Evolutionary conservation across 2,888 invertebrate genomes (phyloP), one percentile per base, ranked within the genome.

Genomic region (Minunthozetes semirufus): DNA sequence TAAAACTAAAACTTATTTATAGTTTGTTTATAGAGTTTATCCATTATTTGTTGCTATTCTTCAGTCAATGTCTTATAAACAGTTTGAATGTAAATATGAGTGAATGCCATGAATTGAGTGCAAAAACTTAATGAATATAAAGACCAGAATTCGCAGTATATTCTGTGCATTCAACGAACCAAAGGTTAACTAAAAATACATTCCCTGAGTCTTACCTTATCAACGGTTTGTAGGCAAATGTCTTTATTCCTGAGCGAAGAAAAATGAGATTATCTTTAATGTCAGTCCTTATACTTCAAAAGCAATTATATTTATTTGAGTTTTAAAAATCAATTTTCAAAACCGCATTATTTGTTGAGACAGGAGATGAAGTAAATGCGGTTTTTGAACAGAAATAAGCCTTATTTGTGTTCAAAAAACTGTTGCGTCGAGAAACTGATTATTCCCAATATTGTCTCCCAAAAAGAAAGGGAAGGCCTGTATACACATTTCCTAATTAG

Each of bases 241-340:
- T 29, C 42, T 66, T 66, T 66, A 38, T 66, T 27, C 17, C 27
- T 29, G 22, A 9, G 66, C 27, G 2, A 3, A 63, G 2, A 38
- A 66, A 66, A 66, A 66, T 66, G 13, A 66, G 66, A 42, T 66
- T 66, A 66, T 29, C 66, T 66, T 66, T 42, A 15, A 66, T 38
- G 66, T 22, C 66, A 66, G 38, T 66, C 29, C 42, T 66, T 42
- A 42, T 38, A 66, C 33, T 66, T 66, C 38, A 42, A 66, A 61
- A 19, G 42, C 19, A 66, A 66, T 66, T 66, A 66, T 29, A 63
- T 6, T 29, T 29, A 38, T 42, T 42, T 42, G 42, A 33, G 33
- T 33, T 33, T 33, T 66, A 13, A 3, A n/a, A 27, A 6, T 2
- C 59, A 29, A 27, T 29, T 11, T 8, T 19, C 19, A 59, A 15